These are phyloP conservation scores for Pterobdella sp. DNA, from an alignment of 2,888 invertebrate species.

Conservation along the genomic window DNA sequence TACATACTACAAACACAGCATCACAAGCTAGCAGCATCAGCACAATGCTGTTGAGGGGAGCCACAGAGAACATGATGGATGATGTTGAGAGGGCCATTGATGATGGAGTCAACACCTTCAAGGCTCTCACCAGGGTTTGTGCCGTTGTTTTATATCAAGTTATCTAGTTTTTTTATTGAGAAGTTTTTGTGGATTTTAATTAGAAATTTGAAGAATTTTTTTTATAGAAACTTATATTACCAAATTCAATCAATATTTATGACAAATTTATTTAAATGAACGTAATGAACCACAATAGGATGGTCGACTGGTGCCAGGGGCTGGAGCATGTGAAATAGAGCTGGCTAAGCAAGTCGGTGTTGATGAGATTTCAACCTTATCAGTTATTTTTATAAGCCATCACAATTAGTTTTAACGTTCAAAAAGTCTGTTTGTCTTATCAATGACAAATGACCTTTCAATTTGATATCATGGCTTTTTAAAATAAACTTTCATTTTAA, in stretches of 20 bases:
- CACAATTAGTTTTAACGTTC: too few relatives aligned
- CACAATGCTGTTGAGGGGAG: slow-evolving; percentile 86
- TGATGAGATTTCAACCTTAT: too few relatives aligned
- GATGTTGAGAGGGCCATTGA: slow-evolving; percentile 95
- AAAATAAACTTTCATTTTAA: too few relatives aligned
- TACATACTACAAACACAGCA: slow-evolving; percentile 45
- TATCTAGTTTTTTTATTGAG: background rate
- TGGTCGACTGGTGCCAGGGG: slow-evolving; percentile 59
- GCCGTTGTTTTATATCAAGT: background rate
- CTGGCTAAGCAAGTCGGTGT: slow-evolving; percentile 62
- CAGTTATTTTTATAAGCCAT: too few relatives aligned
- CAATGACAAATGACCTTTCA: too few relatives aligned
- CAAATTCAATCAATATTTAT: too few relatives aligned
- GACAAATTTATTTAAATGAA: too few relatives aligned
- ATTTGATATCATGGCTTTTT: too few relatives aligned
- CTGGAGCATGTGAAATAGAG: slow-evolving; percentile 89
- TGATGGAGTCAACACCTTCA: slow-evolving; percentile 97
- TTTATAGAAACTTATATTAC: too few relatives aligned
- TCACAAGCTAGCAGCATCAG: slow-evolving; percentile 76
- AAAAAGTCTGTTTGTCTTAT: too few relatives aligned
- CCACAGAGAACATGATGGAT: slow-evolving; percentile 96
- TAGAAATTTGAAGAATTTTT: background rate
- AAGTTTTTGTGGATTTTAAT: background rate
- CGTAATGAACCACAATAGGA: slow-evolving; percentile 53
- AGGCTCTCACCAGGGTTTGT: slow-evolving; percentile 68